Evolutionary conservation across 2,888 invertebrate genomes (phyloP).

Genomic region (Carterocephalus palaemon): DNA sequence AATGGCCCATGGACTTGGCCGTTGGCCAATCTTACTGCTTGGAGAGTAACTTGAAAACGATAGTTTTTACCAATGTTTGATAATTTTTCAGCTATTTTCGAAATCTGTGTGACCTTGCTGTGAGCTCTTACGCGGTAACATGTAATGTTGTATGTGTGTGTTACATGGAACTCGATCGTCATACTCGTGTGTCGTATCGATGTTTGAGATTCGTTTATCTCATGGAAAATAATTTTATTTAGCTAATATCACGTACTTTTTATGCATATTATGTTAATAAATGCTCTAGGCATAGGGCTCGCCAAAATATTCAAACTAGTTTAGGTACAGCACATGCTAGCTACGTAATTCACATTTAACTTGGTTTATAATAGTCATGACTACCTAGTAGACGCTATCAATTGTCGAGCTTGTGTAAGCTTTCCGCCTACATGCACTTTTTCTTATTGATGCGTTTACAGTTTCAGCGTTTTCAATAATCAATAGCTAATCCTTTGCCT

Average conservation of each 20-base stretch:
- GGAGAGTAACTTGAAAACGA: conserved; percentile 65
- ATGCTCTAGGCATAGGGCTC: not conserved
- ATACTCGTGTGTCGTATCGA: too few species aligned
- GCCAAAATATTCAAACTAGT: conserved; percentile 3
- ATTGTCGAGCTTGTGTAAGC: conserved; percentile 14
- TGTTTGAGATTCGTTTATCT: too few species aligned
- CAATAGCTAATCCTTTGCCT: too few species aligned
- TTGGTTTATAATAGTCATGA: too few species aligned
- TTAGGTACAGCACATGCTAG: too few species aligned
- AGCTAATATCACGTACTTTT: too few species aligned
- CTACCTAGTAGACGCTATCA: conserved; percentile 1
- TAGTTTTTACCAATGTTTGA: conserved; percentile 71
- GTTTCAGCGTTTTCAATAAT: conserved; percentile 25
- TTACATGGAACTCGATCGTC: too few species aligned
- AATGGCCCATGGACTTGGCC: conserved; percentile 64
- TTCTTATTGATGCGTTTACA: conserved; percentile 21
- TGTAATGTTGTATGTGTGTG: too few species aligned
- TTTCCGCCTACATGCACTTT: conserved; percentile 27
- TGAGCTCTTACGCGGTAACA: conserved; percentile 47
- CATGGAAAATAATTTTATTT: too few species aligned
- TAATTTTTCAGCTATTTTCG: conserved; percentile 68
- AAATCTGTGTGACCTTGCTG: conserved; percentile 68
- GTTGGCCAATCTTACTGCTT: conserved; percentile 53
- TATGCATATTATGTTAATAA: conserved; percentile 7
- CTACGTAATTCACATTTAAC: too few species aligned